Base-by-base conservation (phyloP, 53 echinoderm and acorn worm genomes). In the Holothuria leucospilota region DNA sequence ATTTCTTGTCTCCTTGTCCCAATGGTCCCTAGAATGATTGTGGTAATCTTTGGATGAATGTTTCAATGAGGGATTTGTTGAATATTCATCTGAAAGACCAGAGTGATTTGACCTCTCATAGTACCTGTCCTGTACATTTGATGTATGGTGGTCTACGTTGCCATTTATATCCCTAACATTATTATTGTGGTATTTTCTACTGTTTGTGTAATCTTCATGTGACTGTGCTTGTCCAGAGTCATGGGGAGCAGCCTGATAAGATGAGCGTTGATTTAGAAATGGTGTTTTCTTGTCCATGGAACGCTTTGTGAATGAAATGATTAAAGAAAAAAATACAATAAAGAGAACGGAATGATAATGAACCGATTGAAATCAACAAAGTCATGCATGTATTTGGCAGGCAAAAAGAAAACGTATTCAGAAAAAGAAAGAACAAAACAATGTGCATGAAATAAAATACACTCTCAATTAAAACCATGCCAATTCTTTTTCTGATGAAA, bases 271-370 rank as follows among this genome's bases (percentile, higher is more conserved):
- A 29, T 61, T 81, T 29, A 61, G 59, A 62, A 62, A 81, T 27
- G 81, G 62, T 81, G 81, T 81, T 61, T 90, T 85, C 90, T 81
- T 86, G 82, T 90, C 90, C 90, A 86, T 68, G 84, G 90, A 90
- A 86, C 86, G 90, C 90, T 86, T 90, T 90, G 71, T 90, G 85
- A 85, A 90, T 90, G 90, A 85, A 81, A 90, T 81, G 85, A 74
- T 77, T 90, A 60, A 90, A 74, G 74, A 72, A 90, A 88, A 69
- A 85, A 85, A 85, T 61, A 81, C 81, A 81, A 81, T 81, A 81
- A 28, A 81, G 58, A 81, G 39, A 81, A 81, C 81, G 39, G 81
- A 81, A 81, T 81, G 62, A 81, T 62, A 81, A 77, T 59, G 39
- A 61, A 61, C 29, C 14, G 21, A 81, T 24, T 81, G 20, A 81